Evolutionary conservation across 2,113 vertebrate species (phyloP), one percentile per base, ranked within the genome.

Genomic region (Talpa occidentalis): DNA sequence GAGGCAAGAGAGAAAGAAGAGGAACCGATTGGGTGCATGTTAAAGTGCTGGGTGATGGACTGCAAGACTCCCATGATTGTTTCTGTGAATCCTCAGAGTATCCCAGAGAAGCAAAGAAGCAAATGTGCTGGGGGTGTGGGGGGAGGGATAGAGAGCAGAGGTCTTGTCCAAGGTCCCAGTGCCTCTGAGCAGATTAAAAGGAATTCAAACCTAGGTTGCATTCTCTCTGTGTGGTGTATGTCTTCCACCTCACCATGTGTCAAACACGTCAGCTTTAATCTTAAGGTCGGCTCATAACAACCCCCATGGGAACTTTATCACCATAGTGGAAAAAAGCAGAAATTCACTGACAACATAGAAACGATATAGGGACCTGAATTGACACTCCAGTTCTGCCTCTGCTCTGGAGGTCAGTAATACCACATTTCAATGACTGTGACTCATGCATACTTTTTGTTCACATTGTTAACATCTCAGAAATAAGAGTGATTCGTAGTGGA

Each of bases 1-100:
- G 5, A 22, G 17, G 26, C 22, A 26, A 60, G 30, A 52, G 26
- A 49, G 42, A 42, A 79, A 76, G 22, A 30, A 52, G n/a, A 21
- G 8, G 16, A 74, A 5, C 2, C 0, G 8, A 19, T 0, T 15
- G 77, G 59, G 16, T 30, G 2, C 17, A 17, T 26, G 17, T 11
- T 32, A 0, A 4, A 2, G 3, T 59, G 28, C 0, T 7, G 42
- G 32, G 15, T 7, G 9, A 15, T 5, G 4, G 81, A 6, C 49
- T 66, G 4, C 12, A 22, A 47, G 59, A 9, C 3, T 60, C 60
- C n/a, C 14, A 54, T 9, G 1, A 0, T 6, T 10, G n/a, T 26
- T 42, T 60, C 64, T 22, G 19, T 0, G 0, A n/a, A 12, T 40
- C n/a, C n/a, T 78, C 28, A 4, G 0, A 11, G 84, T 17, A 10